Evolutionary conservation across 2,113 vertebrate genomes (phyloP).

Genomic region (Tretioscincus oriximinensis): DNA sequence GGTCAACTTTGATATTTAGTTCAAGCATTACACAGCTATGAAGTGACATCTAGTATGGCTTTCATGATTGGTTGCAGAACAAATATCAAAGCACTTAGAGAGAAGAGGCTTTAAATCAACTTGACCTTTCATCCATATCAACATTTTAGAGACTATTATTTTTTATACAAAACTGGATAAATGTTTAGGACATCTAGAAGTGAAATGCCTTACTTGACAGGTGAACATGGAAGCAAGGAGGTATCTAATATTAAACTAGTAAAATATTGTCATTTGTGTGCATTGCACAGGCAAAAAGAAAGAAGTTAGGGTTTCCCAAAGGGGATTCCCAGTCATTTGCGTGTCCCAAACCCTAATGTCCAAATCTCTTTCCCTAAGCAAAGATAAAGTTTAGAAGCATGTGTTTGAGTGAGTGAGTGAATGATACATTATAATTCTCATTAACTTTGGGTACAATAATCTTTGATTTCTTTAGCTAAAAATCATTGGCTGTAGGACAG

Average conservation of each 20-base stretch:
- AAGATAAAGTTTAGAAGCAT: neutral
- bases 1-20: neutral
- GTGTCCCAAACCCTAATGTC: neutral
- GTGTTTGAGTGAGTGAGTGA: no score
- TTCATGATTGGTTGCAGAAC: constrained; percentile 19
- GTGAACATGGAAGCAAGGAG: neutral
- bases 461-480: no score
- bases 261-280: neutral
- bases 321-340: neutral
- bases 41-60: neutral
- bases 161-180: constrained; percentile 23
- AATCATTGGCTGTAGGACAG: no score
- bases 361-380: neutral
- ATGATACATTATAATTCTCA: no score
- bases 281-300: neutral
- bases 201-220: neutral
- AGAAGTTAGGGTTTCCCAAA: neutral
- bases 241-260: neutral
- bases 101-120: constrained; percentile 1
- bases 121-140: constrained; percentile 19
- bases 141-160: neutral
- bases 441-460: no score
- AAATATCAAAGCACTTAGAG: constrained; percentile 10
- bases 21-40: neutral
- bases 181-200: constrained; percentile 4